Evolutionary conservation across 2,113 vertebrate genomes (phyloP).

Genomic region (cat (Felis catus)): F.catus_Fca126_mat1.0 CM031411.1:116041501-116042000

Average conservation of each 20-base stretch:
- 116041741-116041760: background rate
- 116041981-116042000: background rate
- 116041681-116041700: background rate
- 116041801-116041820: constrained; percentile 28
- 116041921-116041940: constrained; percentile 38
- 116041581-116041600: background rate
- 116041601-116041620: constrained; percentile 4
- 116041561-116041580: constrained; percentile 16
- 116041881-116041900: constrained; percentile 48
- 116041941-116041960: constrained; percentile 14
- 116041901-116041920: constrained; percentile 18
- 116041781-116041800: constrained; percentile 24
- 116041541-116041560: background rate
- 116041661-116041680: background rate
- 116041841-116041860: constrained; percentile 35
- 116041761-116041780: background rate
- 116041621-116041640: background rate
- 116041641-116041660: background rate
- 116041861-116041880: background rate
- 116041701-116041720: background rate
- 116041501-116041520: constrained; percentile 11
- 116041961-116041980: background rate
- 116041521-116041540: background rate
- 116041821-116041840: constrained; percentile 38
- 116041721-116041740: constrained; percentile 46